Base-by-base conservation (phyloP, 2,113 vertebrate species). In the Polyodon spathula region DNA sequence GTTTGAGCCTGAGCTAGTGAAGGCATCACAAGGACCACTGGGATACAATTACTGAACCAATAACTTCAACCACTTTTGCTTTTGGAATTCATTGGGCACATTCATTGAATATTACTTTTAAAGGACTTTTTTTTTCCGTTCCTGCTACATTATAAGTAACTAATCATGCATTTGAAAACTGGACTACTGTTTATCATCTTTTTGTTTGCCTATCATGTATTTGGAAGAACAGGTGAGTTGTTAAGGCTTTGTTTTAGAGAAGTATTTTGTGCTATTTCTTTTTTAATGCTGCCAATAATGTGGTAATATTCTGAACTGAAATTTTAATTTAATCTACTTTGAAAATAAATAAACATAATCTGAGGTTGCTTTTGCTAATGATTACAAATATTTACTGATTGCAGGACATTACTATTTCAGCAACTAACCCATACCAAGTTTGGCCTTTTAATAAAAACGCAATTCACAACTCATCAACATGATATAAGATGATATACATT, bases 221-320 rank as follows among this genome's bases (percentile, higher is more conserved):
- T 84, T 58, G 85, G 77, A 76, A 78, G 67, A 63, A 83, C 77
- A 91, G 92, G 93, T 97, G 81, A 91, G 85, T 75, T 63, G 42
- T n/a, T 27, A 52, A 27, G 42, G 6, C 16, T 9, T 40, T 7
- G 15, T 38, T 17, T 7, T 15, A 59, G 5, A 3, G 1, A 12
- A 46, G 43, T 27, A 9, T 44, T 48, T 56, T 50, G 27, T 27
- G 27, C 27, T 27, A 27, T 27, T 27, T 27, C 27, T 27, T 27
- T 27, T 27, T 27, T 27, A 27, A 27, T 27, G 27, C 27, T 27
- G 27, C 27, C 27, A 27, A 27, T 27, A 27, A 27, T 27, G 3
- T 27, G 27, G 27, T 27, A 27, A 27, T 27, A 27, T 27, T 27
- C 27, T n/a, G n/a, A n/a, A n/a, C n/a, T n/a, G n/a, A n/a, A n/a